These are phyloP conservation scores for Hirtodrosophila cameraria DNA, from an alignment of 2,888 invertebrate species.

Conservation along the genomic window DNA sequence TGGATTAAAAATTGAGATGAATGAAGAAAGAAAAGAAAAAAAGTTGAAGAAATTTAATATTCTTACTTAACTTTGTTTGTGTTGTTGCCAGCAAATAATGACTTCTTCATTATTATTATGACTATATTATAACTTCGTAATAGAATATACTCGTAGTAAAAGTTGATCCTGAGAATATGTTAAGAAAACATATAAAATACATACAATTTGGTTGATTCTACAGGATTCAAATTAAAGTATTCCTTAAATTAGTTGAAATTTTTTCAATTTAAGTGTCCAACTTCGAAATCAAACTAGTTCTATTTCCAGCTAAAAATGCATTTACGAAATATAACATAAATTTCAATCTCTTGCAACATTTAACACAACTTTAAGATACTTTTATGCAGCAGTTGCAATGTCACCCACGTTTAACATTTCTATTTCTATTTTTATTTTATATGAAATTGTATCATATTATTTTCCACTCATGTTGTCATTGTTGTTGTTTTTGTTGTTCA, in stretches of 20 bases:
- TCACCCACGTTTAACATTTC: slow-evolving; percentile 18
- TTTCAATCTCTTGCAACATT: slow-evolving; percentile 1
- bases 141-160: too few relatives aligned
- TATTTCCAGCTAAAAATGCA: neutral
- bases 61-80: neutral
- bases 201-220: too few relatives aligned
- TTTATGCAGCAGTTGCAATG: slow-evolving; percentile 21
- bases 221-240: too few relatives aligned
- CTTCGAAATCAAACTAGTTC: too few relatives aligned
- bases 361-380: slow-evolving; percentile 19
- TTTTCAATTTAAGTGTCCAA: too few relatives aligned
- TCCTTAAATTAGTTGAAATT: neutral
- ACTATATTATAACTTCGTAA: too few relatives aligned
- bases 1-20: slow-evolving; percentile 27
- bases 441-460: slow-evolving; percentile 54
- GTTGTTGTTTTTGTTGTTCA: slow-evolving; percentile 1
- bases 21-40: neutral
- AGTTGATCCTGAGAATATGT: too few relatives aligned
- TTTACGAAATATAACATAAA: slow-evolving; percentile 14
- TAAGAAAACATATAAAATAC: too few relatives aligned
- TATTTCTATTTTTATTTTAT: slow-evolving; percentile 38
- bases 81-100: too few relatives aligned
- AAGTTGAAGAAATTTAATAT: neutral
- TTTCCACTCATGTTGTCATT: slow-evolving; percentile 33
- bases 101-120: too few relatives aligned